Base-by-base conservation (phyloP, 2,113 vertebrate species). In the Grammomys surdaster region DNA sequence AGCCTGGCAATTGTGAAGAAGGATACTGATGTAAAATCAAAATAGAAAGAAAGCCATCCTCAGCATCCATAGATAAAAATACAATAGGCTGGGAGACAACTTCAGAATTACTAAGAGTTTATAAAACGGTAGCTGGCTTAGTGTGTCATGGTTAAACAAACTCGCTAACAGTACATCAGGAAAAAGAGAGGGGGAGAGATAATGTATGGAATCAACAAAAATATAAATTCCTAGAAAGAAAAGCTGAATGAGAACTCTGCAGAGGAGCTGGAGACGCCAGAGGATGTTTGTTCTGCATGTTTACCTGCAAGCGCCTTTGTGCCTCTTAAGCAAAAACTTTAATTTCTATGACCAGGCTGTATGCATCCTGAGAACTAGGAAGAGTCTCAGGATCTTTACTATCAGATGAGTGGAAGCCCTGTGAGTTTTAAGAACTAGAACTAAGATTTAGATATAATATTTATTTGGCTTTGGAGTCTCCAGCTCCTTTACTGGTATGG, bases 401-500 rank as follows among this genome's bases (percentile, higher is more conserved):
- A 48, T 24, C 72, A 2, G 22, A 93, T 63, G 33, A 90, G 24
- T 40, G 33, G n/a, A 90, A 96, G 80, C 1, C 2, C 22, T 95
- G 81, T 89, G 67, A 95, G 16, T 97, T 95, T 58, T 28, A 58
- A 12, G 46, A 93, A 88, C 88, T 72, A 67, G 33, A 92, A 96
- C 58, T 56, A 88, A 91, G 72, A 90, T 95, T 96, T 88, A 96
- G 88, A 88, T 77, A 88, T 60, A 94, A 93, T 80, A 95, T 95
- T 96, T 88, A 86, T 91, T 43, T 92, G 94, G 75, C 58, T 94
- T 90, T 92, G 85, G 65, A 88, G 48, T 77, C 46, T 92, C 78
- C 77, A 63, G 69, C 92, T 91, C 88, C 72, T 89, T 94, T 84
- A 76, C 43, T 92, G 93, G 92, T 90, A 51, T 75, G 85, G 90